A percentile compares a stretch with the other conserved stretches of the same genome.
phyloP scores from a whole-genome alignment of 2,797 vertebrate species.

The Heterohyrax brucei region DNA sequence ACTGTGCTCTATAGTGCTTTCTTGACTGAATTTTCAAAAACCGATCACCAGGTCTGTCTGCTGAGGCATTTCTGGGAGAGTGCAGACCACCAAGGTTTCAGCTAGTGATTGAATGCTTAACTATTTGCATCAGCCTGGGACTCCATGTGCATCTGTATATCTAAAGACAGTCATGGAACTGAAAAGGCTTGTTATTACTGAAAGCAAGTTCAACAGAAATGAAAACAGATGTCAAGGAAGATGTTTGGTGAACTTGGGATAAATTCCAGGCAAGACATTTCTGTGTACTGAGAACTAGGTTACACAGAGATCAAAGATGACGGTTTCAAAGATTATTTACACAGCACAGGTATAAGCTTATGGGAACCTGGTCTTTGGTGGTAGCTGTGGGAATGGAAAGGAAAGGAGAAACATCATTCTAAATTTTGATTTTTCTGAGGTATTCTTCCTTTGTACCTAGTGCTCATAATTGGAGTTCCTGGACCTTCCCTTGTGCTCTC shows the following conservation, averaged over 20 bases:
- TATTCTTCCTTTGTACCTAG: constrained; percentile 1
- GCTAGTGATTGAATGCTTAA: neutral
- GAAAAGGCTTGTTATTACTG: constrained; percentile 8
- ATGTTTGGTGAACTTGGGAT: neutral
- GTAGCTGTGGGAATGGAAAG: neutral
- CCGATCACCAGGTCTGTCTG: neutral
- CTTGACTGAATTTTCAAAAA: neutral
- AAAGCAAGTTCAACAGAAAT: neutral
- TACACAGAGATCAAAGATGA: neutral
- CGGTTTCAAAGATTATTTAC: neutral
- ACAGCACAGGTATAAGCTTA: neutral
- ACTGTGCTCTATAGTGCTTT: neutral
- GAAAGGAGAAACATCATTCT: neutral
- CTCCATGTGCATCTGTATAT: constrained; percentile 21
- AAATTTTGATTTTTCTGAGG: neutral
- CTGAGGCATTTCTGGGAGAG: neutral
- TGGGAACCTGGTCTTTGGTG: neutral
- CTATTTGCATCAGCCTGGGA: neutral
- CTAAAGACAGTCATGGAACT: constrained; percentile 19
- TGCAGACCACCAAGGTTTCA: neutral
- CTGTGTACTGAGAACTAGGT: neutral
- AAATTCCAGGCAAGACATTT: neutral
- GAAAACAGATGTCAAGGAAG: neutral
- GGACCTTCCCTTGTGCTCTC: neutral
- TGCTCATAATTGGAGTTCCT: neutral